Base-by-base conservation (phyloP, 64 coral and sea anemone genomes). In the Actinia tenebrosa region DNA sequence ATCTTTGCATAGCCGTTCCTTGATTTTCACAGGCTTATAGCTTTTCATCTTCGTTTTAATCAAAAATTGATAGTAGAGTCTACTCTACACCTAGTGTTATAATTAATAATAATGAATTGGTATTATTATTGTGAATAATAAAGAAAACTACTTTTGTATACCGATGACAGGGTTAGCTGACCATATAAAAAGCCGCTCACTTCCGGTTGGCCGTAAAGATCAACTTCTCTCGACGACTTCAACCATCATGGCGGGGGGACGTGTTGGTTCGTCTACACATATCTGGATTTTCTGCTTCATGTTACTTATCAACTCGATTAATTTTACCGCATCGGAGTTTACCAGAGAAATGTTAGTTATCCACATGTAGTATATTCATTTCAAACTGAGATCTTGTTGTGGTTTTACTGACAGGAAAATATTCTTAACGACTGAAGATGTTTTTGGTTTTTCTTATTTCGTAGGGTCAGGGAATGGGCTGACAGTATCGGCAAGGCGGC, bases 401-500 rank as follows among this genome's bases (percentile, higher is more conserved):
- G 72, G 89, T 80, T 84, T 86, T 84, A 22, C 20, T 22, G 9
- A 82, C 79, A 30, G 30, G 27, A 68, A 87, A 50, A 66, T 66
- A 77, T 56, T 53, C 26, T 42, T 16, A 56, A 47, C 71, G 63
- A 56, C 77, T 42, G 56, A 25, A 20, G 17, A 82, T 89, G 30
- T 52, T 83, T 89, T 83, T 58, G 52, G 79, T 42, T 50, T 86
- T 60, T 64, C 78, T 91, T 68, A 19, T 42, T 53, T 22, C 1
- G 53, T 86, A 91, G 89, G 89, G 83, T 91, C 47, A 55, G 26
- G 55, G 18, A 86, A 25, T 91, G 89, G 89, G 89, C 89, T 17
- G 9, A 86, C 22, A 37, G 83, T 44, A 86, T 86, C 37, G 89
- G 89, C 84, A 47, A 8, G 46, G 68, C 66, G 10, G 56, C 43